These are phyloP conservation scores for Phymorhynchus buccinoides DNA, from an alignment of 1,140 invertebrate species.

Conservation along the genomic window DNA sequence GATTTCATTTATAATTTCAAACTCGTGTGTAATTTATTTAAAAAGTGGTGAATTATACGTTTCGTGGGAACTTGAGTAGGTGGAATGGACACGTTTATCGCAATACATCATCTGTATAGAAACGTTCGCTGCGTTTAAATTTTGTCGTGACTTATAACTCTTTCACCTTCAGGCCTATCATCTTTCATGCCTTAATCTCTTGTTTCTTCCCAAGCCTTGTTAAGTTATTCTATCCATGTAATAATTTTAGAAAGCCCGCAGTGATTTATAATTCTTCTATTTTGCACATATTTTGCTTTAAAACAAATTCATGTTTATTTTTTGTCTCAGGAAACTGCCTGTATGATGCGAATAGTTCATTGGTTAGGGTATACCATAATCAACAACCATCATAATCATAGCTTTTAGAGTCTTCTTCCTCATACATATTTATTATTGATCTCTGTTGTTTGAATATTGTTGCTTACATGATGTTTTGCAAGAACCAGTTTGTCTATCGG, in stretches of 20 bases:
- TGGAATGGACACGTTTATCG: no score
- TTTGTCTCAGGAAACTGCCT: neutral
- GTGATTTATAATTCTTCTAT: no score
- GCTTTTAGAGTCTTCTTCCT: neutral
- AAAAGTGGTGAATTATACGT: slow-evolving; percentile 3
- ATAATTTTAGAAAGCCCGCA: no score
- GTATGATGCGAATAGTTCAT: neutral
- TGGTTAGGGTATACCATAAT: neutral
- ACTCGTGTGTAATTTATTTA: slow-evolving; percentile 1
- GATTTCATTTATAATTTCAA: neutral
- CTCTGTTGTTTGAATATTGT: neutral
- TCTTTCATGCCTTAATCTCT: no score
- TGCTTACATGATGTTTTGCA: neutral
- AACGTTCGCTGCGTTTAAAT: no score
- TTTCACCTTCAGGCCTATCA: no score
- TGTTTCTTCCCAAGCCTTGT: no score
- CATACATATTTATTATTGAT: neutral
- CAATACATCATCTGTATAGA: no score
- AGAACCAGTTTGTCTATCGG: neutral
- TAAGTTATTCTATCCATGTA: no score
- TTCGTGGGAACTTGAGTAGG: no score
- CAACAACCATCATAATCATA: neutral
- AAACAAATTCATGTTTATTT: neutral
- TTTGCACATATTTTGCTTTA: no score
- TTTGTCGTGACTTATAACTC: no score